A percentile compares a stretch with the other conserved stretches of the same genome.
Conservation (phyloP, 1,140 invertebrate species). For the Plodia interpunctella region DNA sequence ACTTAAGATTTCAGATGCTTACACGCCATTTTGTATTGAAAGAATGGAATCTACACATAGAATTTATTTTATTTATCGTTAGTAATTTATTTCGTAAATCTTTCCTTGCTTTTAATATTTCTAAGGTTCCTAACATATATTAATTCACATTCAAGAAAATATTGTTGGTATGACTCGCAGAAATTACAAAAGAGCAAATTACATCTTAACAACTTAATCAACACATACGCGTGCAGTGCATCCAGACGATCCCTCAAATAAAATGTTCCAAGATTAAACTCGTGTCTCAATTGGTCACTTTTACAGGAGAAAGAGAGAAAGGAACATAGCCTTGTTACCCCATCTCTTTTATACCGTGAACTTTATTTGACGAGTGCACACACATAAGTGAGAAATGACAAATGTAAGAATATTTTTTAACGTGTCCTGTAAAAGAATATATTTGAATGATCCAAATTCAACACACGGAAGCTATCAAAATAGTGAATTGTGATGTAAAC, state of each 20-base stretch:
- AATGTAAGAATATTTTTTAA: too few relatives aligned
- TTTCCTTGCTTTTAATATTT: too few relatives aligned
- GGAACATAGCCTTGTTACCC: not conserved
- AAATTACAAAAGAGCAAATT: too few relatives aligned
- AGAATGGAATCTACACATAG: too few relatives aligned
- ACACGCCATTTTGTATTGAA: too few relatives aligned
- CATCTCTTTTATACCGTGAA: slow-evolving; percentile 6
- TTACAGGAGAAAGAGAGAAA: not conserved
- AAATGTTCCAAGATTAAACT: slow-evolving; percentile 6
- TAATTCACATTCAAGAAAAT: too few relatives aligned
- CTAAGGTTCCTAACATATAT: too few relatives aligned
- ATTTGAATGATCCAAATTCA: too few relatives aligned
- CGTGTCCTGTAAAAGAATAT: not conserved
- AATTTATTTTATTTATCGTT: too few relatives aligned
- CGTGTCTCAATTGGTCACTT: slow-evolving; percentile 9
- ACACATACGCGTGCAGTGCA: not conserved
- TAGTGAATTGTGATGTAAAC: slow-evolving; percentile 1
- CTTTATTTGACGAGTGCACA: not conserved
- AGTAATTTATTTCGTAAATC: too few relatives aligned
- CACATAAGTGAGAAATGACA: too few relatives aligned
- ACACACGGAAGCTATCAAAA: not conserved
- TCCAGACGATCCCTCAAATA: not conserved
- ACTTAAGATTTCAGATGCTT: not conserved
- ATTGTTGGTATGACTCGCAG: not conserved
- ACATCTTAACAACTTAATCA: too few relatives aligned